Base-by-base conservation (phyloP, 2,113 vertebrate species). In the Falcunculus frontatus region DNA sequence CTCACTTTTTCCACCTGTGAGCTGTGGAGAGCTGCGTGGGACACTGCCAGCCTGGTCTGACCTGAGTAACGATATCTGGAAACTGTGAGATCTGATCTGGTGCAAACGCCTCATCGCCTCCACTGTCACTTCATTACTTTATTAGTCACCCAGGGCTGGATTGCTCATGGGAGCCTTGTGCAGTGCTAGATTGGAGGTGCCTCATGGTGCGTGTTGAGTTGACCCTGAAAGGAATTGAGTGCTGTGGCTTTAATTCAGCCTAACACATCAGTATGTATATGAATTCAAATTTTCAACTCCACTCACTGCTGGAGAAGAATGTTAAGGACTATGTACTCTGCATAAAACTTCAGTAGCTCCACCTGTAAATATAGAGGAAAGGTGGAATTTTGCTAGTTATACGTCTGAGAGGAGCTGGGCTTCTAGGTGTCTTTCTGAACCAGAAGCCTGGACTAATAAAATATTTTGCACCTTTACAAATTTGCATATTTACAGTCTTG, bases 1-100 rank as follows among this genome's bases (percentile, higher is more conserved):
- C 50, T 91, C 63, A 80, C 10, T 90, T 87, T 97, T 94, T 96
- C 82, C 75, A 27, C 46, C 41, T 49, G 33, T 78, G 85, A 73
- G 72, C 53, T 65, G 49, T 46, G 35, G 63, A 91, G 72, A 21
- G 55, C 57, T 87, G 85, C 0, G 6, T 80, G 85, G 63, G 85
- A 39, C 35, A 27, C 55, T 39, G 46, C 63, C 1, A 10, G 29
- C 9, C 14, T 80, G 72, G 16, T 32, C 32, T 74, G 53, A 88
- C 53, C 46, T 5, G 4, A 52, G 53, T 29, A 37, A 62, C 2
- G 2, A 13, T 13, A 53, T 5, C 79, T 92, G 88, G 50, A 88
- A 90, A 84, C 75, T 17, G 29, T 60, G 79, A 90, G 50, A 42
- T 86, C 50, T 76, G 75, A 9, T 46, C 49, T 41, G 62, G 65